Conservation (phyloP, 2,797 vertebrate genomes). For the Lacerta bilineata region DNA sequence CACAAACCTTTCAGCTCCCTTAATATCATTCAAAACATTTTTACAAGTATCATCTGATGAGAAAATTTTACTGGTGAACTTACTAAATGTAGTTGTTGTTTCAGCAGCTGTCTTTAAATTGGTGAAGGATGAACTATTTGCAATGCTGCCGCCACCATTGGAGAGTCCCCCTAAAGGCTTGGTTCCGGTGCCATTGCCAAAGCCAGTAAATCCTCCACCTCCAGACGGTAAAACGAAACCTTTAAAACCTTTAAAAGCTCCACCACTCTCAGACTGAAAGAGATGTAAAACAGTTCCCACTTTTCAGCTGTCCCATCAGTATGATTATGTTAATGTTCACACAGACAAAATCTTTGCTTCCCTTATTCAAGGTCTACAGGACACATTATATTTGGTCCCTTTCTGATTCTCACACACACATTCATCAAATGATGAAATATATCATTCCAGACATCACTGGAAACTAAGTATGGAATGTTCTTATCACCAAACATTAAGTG, state of each 20-base stretch:
- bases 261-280: conserved; percentile 78
- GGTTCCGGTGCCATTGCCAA: conserved; percentile 73
- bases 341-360: not conserved
- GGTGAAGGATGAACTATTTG: conserved; percentile 59
- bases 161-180: conserved; percentile 79
- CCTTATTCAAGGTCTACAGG: not conserved
- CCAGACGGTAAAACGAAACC: conserved; percentile 78
- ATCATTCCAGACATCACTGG: not conserved
- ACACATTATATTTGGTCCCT: too few relatives aligned
- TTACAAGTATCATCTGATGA: not conserved
- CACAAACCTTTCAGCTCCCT: not conserved
- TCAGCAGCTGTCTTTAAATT: conserved; percentile 57
- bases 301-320: not conserved
- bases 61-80: conserved; percentile 55
- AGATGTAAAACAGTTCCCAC: not conserved
- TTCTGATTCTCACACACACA: not conserved
- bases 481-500: not conserved
- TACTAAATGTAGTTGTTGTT: conserved; percentile 75
- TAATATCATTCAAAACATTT: not conserved
- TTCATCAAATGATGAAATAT: not conserved
- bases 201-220: conserved; percentile 75
- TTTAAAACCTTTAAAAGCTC: conserved; percentile 85
- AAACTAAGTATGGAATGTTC: not conserved
- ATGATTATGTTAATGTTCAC: too few relatives aligned
- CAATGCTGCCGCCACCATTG: conserved; percentile 76